Base-by-base conservation (phyloP, 2,888 invertebrate species). In the Actias luna region DNA sequence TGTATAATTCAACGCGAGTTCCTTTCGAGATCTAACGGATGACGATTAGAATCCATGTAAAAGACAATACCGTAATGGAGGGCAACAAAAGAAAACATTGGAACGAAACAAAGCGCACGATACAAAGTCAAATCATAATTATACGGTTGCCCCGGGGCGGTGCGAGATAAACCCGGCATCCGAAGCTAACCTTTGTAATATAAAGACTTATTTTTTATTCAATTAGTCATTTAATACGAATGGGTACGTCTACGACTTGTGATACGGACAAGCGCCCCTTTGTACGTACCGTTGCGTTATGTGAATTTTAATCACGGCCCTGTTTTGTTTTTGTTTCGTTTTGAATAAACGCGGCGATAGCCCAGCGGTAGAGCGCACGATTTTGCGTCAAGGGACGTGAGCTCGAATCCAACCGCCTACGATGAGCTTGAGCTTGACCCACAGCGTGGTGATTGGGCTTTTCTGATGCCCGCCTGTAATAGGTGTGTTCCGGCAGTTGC, bases 81-180 rank as follows among this genome's bases (percentile, higher is more conserved):
- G 74, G 62, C 70, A 74, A 83, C 84, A 87, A 85, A 88, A 85
- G 86, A 86, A 86, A 77, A 71, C 73, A 50, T 10, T 73, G 72
- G 67, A 74, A 73, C 71, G 70, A 74, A 82, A 84, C 83, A 83
- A 80, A 82, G 79, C 72, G 67, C 65, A 73, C 75, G 75, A 75
- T 75, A 84, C 87, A 89, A 87, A 89, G 88, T 84, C 77, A 83
- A 85, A 89, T 78, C 84, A 88, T 89, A 87, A 89, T 88, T 87
- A 88, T 50, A 78, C 78, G 74, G 74, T 69, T 68, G 68, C 73
- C 87, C 87, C 75, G 75, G 68, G 84, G 84, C 84, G 71, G 75
- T 70, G 67, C 64, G 70, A 77, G 82, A 80, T 83, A 82, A 79
- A 73, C 78, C 72, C 72, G 64, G 73, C 67, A 74, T 71, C 72